Base-by-base conservation (phyloP, 2,888 invertebrate genomes). In the Coleophora flavipennella region DNA sequence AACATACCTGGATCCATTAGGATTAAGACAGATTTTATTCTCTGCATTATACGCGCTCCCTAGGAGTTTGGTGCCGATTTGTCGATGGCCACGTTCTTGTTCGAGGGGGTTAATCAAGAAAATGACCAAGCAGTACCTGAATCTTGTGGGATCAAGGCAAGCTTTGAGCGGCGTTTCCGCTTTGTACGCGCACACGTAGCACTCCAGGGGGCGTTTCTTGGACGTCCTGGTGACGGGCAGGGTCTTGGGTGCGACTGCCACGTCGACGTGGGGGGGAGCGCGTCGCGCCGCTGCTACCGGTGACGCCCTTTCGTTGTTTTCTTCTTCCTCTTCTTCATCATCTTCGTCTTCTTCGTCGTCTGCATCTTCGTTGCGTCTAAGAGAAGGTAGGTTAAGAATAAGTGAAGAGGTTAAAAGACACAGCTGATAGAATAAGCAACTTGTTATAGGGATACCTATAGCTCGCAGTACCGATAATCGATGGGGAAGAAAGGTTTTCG, bases 111-210 rank as follows among this genome's bases (percentile, higher is more conserved):
- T 4, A 6, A 20, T 4, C 20, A 20, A 20, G 20, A 20, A 20
- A 6, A 20, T n/a, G n/a, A 20, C 20, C 20, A 20, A 20, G 20
- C 20, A 20, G 20, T 10, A 79, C 83, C 75, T 78, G 49, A 63
- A 72, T 55, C 80, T 81, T 1, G 68, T 62, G 3, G 83, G 83
- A 53, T 84, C 83, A 45, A 84, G 46, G 38, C 83, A 84, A 0
- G 77, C 67, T 44, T 65, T 62, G 1, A 75, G 42, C 4, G 69
- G 69, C 1, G 67, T 65, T 27, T 79, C 80, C 1, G 67, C 51
- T 44, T 78, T 83, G 46, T 66, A 83, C 2, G 73, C 70, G 38
- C 83, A 84, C 1, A 77, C 72, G 41, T 71, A 84, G 51, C 83
- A 84, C 51, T 83, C 83, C 6, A 83, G 47, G 0, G 79, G 76